phyloP scores from a whole-genome alignment of 2,797 vertebrate genomes.

The Onychomys arenicola region DNA sequence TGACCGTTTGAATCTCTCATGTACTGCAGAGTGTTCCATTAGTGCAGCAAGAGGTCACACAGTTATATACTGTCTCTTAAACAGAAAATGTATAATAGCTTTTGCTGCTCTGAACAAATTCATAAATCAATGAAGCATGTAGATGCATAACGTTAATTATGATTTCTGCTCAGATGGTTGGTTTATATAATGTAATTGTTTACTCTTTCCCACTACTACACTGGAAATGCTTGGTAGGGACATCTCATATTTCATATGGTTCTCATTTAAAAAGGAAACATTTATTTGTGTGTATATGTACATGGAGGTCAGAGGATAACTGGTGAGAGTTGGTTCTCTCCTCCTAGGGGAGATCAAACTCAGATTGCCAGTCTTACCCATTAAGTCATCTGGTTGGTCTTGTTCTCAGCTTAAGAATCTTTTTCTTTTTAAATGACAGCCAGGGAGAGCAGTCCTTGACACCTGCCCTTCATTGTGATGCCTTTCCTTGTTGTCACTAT shows the following conservation, averaged over 20 bases:
- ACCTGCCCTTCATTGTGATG: neutral
- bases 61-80: constrained; percentile 84
- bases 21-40: constrained; percentile 68
- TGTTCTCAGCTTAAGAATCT: neutral
- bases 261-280: constrained; percentile 72
- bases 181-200: constrained; percentile 94
- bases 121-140: constrained; percentile 95
- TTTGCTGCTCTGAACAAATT: constrained; percentile 90
- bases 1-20: constrained; percentile 75
- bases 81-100: constrained; percentile 87
- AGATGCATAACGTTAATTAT: constrained; percentile 96
- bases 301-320: neutral
- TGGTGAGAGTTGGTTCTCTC: neutral
- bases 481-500: neutral
- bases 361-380: neutral
- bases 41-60: constrained; percentile 83
- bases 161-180: constrained; percentile 93
- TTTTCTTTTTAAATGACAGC: constrained; percentile 51
- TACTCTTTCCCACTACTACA: constrained; percentile 84
- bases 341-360: neutral
- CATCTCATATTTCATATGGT: constrained; percentile 78
- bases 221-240: constrained; percentile 72
- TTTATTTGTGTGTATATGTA: neutral
- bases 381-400: too few species aligned
- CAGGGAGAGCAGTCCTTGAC: constrained; percentile 61